Base-by-base conservation (phyloP, 2,888 invertebrate species). In the Hydriomena furcata region DNA sequence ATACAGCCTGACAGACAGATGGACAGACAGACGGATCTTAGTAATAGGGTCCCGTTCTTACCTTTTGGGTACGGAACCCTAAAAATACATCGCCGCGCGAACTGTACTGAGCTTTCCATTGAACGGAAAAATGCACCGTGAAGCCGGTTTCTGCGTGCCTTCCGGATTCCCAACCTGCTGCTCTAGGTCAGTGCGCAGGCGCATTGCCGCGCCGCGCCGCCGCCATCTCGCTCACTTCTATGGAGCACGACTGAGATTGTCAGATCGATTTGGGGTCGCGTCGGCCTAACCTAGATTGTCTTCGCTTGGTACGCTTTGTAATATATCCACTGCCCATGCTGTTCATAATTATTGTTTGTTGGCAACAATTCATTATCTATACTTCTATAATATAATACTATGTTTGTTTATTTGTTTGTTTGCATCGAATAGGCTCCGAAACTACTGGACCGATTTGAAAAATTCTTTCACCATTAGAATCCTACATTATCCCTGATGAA, bases 151-250 rank as follows among this genome's bases (percentile, higher is more conserved):
- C 73, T 73, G 71, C 75, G 69, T 85, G 83, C 85, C 87, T 88
- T 87, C 88, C 88, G 87, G 88, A 88, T 88, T 88, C 88, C 82
- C 88, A 88, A 89, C 89, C 89, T 88, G 87, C 84, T 82, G 73
- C 84, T 88, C 85, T 88, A 85, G 88, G 88, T 89, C 88, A 87
- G 41, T 31, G 41, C 41, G 41, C 41, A 10, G n/a, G n/a, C n/a
- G n/a, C n/a, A n/a, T n/a, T n/a, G 38, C 38, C 21, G 28, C n/a
- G n/a, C n/a, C n/a, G n/a, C n/a, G n/a, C 64, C 65, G 68, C 59
- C 59, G 59, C 68, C 56, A 63, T 87, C 87, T 73, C 85, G 62
- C 83, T 87, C 81, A 56, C 83, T 63, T 77, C 55, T 65, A 69
- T 66, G 63, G 57, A 61, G 61, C 58, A 63, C 63, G 73, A 76